Evolutionary conservation across 37 sponge, comb jelly and placozoan genomes (phyloP).

Genomic region (Eunapius fragilis): DNA sequence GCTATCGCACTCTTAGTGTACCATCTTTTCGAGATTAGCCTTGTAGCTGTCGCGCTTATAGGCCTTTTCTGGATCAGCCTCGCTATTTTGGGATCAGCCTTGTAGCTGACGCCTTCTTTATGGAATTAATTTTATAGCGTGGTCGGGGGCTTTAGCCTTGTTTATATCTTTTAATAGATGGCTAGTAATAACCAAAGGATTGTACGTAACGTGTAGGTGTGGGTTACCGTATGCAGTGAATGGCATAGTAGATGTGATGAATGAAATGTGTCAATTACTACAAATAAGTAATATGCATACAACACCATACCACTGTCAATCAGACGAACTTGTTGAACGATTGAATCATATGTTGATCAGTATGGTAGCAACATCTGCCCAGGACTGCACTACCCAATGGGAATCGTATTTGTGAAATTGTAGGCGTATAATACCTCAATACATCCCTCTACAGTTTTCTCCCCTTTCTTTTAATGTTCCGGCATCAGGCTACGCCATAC

Average conservation of each 20-base stretch:
- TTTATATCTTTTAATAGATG: too few species aligned
- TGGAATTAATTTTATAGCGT: too few species aligned
- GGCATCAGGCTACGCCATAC: slow-evolving; percentile 27
- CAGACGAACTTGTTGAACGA: slow-evolving; percentile 23
- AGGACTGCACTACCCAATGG: slow-evolving; percentile 5
- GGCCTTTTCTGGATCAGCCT: too few species aligned
- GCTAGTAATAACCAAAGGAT: too few species aligned
- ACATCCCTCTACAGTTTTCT: slow-evolving; percentile 17
- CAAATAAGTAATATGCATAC: slow-evolving; percentile 9
- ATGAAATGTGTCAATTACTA: slow-evolving; percentile 1
- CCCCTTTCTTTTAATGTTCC: slow-evolving; percentile 46
- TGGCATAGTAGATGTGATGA: slow-evolving; percentile 8
- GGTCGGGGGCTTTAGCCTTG: too few species aligned
- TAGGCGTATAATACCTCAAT: slow-evolving; percentile 26
- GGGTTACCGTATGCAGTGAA: too few species aligned
- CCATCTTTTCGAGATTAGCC: too few species aligned
- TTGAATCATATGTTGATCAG: slow-evolving; percentile 19
- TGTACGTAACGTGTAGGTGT: too few species aligned
- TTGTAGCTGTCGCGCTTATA: too few species aligned
- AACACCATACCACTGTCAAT: slow-evolving; percentile 11
- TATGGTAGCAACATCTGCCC: slow-evolving; percentile 16
- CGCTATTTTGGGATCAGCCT: too few species aligned
- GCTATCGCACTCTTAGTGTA: too few species aligned
- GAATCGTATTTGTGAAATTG: slow-evolving; percentile 21
- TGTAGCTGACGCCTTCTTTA: too few species aligned